A percentile compares a stretch with the other conserved stretches of the same genome.
phyloP scores from a whole-genome alignment of 2,113 vertebrate genomes.

The Setophaga kirtlandii region DNA sequence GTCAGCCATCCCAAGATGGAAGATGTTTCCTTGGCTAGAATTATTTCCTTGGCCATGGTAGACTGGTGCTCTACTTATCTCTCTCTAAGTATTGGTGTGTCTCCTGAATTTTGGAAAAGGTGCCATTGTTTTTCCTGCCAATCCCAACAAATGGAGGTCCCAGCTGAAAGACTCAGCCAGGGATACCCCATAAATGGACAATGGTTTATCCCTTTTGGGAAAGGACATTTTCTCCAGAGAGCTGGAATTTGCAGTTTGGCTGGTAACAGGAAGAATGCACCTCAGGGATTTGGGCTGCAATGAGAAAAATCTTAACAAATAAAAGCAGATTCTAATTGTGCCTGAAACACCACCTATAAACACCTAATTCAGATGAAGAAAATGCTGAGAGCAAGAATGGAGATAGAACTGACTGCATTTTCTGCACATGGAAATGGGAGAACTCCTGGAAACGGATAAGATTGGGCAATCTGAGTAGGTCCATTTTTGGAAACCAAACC shows the following conservation, averaged over 20 bases:
- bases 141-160: background rate
- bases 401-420: background rate
- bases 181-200: accelerated
- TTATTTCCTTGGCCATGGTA: background rate
- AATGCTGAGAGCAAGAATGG: background rate
- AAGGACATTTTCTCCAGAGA: background rate
- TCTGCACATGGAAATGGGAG: background rate
- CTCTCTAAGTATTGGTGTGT: accelerated
- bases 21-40: background rate
- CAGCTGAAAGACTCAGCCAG: background rate
- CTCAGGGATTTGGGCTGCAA: background rate
- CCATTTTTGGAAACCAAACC: background rate
- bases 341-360: background rate
- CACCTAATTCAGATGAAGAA: background rate
- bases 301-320: background rate
- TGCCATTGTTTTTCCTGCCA: background rate
- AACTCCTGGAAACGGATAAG: background rate
- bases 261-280: background rate
- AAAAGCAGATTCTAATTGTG: background rate
- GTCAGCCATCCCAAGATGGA: background rate
- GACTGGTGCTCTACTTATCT: background rate
- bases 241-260: background rate
- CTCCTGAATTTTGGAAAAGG: background rate
- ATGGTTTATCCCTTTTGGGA: background rate
- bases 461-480: background rate